Base-by-base conservation (phyloP, 2,888 invertebrate species). In the Melolontha melolontha region DNA sequence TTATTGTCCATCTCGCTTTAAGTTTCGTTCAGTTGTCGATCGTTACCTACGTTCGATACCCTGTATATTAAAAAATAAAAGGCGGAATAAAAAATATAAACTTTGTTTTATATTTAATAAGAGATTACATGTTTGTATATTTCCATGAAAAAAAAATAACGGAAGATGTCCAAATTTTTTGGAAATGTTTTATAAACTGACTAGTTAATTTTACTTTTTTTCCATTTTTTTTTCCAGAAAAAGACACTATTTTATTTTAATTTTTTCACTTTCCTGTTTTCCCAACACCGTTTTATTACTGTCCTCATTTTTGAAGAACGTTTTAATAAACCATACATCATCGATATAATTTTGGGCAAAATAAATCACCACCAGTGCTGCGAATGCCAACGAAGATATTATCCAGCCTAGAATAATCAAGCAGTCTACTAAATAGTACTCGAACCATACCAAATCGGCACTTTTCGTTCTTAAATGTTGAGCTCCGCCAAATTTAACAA, bases 361-460 rank as follows among this genome's bases (percentile, higher is more conserved):
- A 12, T 66, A 40, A 5, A 50, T 47, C 0, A 22, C 8, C 12
- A 27, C 10, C 12, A 40, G 6, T 11, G 16, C 39, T 12, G 27
- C n/a, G 6, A 49, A 11, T 10, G 63, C 4, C 34, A n/a, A 22
- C 44, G 52, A 8, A 6, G 49, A 7, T 16, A 68, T 34, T 14
- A 69, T 5, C 11, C 34, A 47, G 5, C 59, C 14, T n/a, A 66
- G 55, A 51, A 71, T 52, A 11, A 73, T 12, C 8, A 57, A 41
- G 22, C 72, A 67, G 54, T 74, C 74, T 4, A 74, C 42, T 11
- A 74, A 50, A 49, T 72, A 71, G 34, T 72, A 72, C 55, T 73
- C 70, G 44, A 72, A 72, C 66, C 70, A 69, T 40, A 67, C 68
- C 39, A 73, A 66, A 49, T 72, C 72, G 2, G 71, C 68, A 14